These are phyloP conservation scores for Rhynchonycteris naso DNA, from an alignment of 2,797 vertebrate species.

Conservation along the genomic window DNA sequence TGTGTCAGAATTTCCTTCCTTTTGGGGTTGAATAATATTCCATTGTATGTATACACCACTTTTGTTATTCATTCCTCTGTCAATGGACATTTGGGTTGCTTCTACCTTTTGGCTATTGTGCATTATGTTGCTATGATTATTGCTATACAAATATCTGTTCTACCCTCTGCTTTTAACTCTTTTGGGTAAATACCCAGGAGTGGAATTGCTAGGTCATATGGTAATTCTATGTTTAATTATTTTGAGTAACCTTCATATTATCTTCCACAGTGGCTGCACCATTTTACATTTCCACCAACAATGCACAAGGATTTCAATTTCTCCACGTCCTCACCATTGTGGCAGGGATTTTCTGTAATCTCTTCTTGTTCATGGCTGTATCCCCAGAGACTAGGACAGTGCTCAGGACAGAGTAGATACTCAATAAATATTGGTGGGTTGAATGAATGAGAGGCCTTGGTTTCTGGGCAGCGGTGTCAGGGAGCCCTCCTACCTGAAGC, in stretches of 20 bases:
- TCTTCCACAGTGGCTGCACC: not conserved
- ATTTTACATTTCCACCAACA: not conserved
- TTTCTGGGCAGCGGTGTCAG: not conserved
- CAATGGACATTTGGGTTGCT: not conserved
- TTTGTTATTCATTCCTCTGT: not conserved
- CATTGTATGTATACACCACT: not conserved
- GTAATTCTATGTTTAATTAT: not conserved
- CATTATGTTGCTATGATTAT: not conserved
- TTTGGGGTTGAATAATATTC: not conserved
- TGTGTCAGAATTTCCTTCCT: not conserved
- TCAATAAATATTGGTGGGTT: not conserved
- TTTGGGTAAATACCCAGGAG: not conserved
- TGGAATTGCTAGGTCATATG: not conserved
- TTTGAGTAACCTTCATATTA: not conserved
- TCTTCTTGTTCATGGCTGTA: not conserved
- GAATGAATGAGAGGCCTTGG: not conserved
- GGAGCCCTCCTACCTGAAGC: not conserved
- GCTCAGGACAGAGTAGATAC: not conserved
- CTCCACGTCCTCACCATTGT: not conserved
- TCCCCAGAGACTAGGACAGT: not conserved
- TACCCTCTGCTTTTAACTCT: not conserved
- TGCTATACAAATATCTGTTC: not conserved
- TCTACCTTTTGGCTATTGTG: not conserved
- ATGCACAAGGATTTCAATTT: not conserved
- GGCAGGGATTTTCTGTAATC: not conserved